A percentile compares a stretch with the other conserved stretches of the same genome.
Conservation (phyloP, 2,888 invertebrate species). For the Pachliopta kotzebuea region DNA sequence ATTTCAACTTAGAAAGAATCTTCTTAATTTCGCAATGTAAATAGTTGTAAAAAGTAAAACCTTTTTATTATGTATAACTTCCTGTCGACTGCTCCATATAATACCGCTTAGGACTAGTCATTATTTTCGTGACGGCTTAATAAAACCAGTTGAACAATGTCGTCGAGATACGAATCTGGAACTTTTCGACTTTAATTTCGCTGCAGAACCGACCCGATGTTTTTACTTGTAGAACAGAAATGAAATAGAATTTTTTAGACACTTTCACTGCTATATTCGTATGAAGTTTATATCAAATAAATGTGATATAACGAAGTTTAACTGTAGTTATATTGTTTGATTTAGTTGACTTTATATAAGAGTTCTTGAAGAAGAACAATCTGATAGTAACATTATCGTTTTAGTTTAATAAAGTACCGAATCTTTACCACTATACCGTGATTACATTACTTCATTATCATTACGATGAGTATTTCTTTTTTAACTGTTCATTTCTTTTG, state of each 20-base stretch:
- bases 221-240: neutral
- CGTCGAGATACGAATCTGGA: slow-evolving; percentile 56
- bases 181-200: slow-evolving; percentile 54
- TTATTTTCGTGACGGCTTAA: slow-evolving; percentile 41
- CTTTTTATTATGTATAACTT: slow-evolving; percentile 7
- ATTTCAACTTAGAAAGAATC: neutral
- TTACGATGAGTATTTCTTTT: too few species aligned
- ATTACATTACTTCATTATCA: neutral
- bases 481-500: too few species aligned
- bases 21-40: neutral
- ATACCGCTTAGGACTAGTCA: slow-evolving; percentile 30
- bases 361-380: too few species aligned
- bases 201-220: slow-evolving; percentile 37
- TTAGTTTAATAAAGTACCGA: too few species aligned
- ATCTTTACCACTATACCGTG: neutral
- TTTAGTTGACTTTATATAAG: too few species aligned
- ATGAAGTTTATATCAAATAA: too few species aligned
- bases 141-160: slow-evolving; percentile 57
- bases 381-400: too few species aligned
- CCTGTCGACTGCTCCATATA: slow-evolving; percentile 8
- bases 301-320: too few species aligned
- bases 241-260: neutral
- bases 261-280: slow-evolving; percentile 1
- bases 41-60: neutral
- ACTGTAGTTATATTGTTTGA: too few species aligned